Conservation (phyloP, 2,113 vertebrate species). For the Plestiodon gilberti region DNA sequence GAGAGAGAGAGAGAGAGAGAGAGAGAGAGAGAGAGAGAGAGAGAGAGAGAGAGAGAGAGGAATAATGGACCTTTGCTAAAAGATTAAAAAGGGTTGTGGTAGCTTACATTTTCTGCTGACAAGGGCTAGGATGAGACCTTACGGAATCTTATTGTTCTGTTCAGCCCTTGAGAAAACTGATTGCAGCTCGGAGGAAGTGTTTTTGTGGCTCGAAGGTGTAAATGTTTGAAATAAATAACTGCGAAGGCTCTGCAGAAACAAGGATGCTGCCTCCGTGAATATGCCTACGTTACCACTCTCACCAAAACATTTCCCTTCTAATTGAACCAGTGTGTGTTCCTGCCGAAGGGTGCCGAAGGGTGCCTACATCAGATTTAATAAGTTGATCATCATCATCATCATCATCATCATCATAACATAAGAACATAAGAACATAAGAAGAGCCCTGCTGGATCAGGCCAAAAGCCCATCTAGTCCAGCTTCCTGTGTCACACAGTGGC, state of each 20-base stretch:
- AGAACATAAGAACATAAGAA: too few species aligned
- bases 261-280: constrained; percentile 39
- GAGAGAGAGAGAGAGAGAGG: constrained; percentile 68
- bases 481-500: too few species aligned
- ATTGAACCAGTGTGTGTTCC: constrained; percentile 41
- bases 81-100: constrained; percentile 70
- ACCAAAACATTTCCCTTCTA: constrained; percentile 48
- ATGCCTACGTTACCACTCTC: constrained; percentile 60
- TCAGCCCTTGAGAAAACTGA: constrained; percentile 54
- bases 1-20: constrained; percentile 71
- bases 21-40: constrained; percentile 74
- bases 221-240: constrained; percentile 65
- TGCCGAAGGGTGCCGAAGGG: background rate
- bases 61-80: constrained; percentile 68
- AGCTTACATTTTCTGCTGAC: constrained; percentile 65
- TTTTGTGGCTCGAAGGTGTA: constrained; percentile 50
- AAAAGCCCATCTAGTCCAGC: too few species aligned
- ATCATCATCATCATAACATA: too few species aligned
- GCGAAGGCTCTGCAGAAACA: constrained; percentile 52
- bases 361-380: background rate
- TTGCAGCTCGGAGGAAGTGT: constrained; percentile 23
- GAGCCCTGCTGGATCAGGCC: too few species aligned
- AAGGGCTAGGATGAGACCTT: constrained; percentile 36
- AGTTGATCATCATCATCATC: too few species aligned
- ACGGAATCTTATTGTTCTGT: constrained; percentile 66